Conservation (phyloP, 2,888 invertebrate genomes). For the Lasioglossum lativentre region DNA sequence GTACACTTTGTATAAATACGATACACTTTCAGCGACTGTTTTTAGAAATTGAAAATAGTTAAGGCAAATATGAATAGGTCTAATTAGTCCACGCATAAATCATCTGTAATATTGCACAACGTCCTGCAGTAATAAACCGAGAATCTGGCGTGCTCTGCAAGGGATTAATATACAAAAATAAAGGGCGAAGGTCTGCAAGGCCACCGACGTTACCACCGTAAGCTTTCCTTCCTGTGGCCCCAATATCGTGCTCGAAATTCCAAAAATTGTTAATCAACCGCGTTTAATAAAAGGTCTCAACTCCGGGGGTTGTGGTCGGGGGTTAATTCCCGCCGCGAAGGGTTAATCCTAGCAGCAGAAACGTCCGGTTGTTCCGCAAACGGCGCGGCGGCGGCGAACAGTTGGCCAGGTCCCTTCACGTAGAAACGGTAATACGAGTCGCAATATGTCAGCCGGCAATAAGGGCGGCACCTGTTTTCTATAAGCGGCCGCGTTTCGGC, state of each 20-base stretch:
- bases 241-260: background rate
- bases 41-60: background rate
- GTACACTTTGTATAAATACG: background rate
- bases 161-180: background rate
- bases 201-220: background rate
- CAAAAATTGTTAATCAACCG: constrained; percentile 29
- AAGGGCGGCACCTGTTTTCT: constrained; percentile 57
- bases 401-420: constrained; percentile 12
- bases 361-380: constrained; percentile 23
- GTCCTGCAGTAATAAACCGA: background rate
- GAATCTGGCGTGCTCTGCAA: background rate
- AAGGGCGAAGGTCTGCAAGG: background rate
- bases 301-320: background rate
- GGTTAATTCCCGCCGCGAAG: constrained; percentile 24
- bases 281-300: constrained; percentile 35
- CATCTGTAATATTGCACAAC: background rate
- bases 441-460: constrained; percentile 53
- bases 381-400: background rate
- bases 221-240: background rate
- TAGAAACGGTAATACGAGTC: constrained; percentile 33
- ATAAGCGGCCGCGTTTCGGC: constrained; percentile 51
- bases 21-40: background rate
- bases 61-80: background rate
- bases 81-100: background rate
- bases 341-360: constrained; percentile 16